A percentile compares a stretch with the other conserved stretches of the same genome.
phyloP scores from a whole-genome alignment of 1,140 invertebrate genomes.

The Aphelenchoides fujianensis region DNA sequence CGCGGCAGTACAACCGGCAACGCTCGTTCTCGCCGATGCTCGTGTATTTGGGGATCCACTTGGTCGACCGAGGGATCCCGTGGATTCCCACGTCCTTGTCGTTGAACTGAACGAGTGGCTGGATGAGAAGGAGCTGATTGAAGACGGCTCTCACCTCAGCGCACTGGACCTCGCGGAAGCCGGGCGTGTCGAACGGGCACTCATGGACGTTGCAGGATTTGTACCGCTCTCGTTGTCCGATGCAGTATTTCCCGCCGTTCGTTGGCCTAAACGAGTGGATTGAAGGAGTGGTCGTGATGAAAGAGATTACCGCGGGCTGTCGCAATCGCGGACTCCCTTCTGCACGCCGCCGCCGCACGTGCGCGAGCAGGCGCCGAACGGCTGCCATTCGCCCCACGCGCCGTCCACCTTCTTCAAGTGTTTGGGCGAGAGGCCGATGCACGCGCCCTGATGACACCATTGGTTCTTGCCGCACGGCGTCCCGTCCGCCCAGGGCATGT shows the following conservation, averaged over 20 bases:
- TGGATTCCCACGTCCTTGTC: slow-evolving; percentile 66
- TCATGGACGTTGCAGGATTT: slow-evolving; percentile 68
- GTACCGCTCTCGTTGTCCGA: slow-evolving; percentile 75
- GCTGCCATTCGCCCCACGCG: slow-evolving; percentile 78
- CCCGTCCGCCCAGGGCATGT: slow-evolving; percentile 87
- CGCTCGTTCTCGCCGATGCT: slow-evolving; percentile 73
- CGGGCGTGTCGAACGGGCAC: slow-evolving; percentile 70
- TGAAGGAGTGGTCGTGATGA: not conserved
- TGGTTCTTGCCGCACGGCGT: slow-evolving; percentile 72
- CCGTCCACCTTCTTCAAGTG: slow-evolving; percentile 69
- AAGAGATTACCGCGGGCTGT: slow-evolving; percentile 69
- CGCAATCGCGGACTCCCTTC: slow-evolving; percentile 73
- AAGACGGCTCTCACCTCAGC: too few relatives aligned
- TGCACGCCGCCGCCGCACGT: slow-evolving; percentile 82
- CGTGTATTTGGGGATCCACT: slow-evolving; percentile 80
- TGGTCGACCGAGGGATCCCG: slow-evolving; percentile 68
- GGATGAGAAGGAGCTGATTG: too few relatives aligned
- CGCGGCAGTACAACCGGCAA: slow-evolving; percentile 80
- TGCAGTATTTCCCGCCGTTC: slow-evolving; percentile 72
- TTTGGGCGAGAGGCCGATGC: slow-evolving; percentile 68
- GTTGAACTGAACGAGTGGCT: too few relatives aligned
- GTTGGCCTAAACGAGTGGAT: slow-evolving; percentile 63
- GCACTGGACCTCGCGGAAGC: slow-evolving; percentile 79
- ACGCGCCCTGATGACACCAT: slow-evolving; percentile 80
- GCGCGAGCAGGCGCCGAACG: slow-evolving; percentile 74